Evolutionary conservation across 2,113 vertebrate species (phyloP), one percentile per base, ranked within the genome.

Genomic region (Gambusia holbrooki): DNA sequence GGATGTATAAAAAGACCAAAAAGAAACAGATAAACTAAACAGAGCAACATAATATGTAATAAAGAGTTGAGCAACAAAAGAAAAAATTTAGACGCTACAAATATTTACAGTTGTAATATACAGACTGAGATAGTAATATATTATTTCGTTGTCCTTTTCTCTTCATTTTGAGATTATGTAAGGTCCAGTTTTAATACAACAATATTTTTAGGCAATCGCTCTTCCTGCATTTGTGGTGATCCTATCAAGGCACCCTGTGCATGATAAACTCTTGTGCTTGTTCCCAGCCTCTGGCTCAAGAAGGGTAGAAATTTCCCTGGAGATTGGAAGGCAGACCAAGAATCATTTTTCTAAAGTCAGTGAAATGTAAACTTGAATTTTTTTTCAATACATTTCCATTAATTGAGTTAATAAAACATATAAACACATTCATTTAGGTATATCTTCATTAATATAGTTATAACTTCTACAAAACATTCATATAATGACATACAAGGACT

Each of bases 351-450:
- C 15, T 14, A 61, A 14, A 60, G 3, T 3, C 33, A 37, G 25
- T 61, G 33, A 37, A 37, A 61, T n/a, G 27, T 35, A 27, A 61
- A 11, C 30, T 40, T 17, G 25, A 33, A 32, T 28, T 37, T 61
- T 29, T 33, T 35, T 11, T 8, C 1, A 71, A 71, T 15, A 66
- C 27, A 66, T 45, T 71, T 48, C 40, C 69, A 62, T 29, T 29
- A 66, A 5, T 37, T 37, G 35, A 37, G 10, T 37, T 37, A 27
- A 2, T 7, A 27, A 25, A 12, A 14, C n/a, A 75, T 63, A 71
- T 40, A 32, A 11, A 40, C 45, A 28, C 32, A 80, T 33, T 30
- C 58, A 73, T 30, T 68, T 51, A 72, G 45, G 29, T 17, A 63
- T n/a, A 27, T 67, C 51, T 66, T n/a, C 35, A 19, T 3, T 22